Conservation (phyloP, 2,113 vertebrate species). For the Odocoileus hemionus region DNA sequence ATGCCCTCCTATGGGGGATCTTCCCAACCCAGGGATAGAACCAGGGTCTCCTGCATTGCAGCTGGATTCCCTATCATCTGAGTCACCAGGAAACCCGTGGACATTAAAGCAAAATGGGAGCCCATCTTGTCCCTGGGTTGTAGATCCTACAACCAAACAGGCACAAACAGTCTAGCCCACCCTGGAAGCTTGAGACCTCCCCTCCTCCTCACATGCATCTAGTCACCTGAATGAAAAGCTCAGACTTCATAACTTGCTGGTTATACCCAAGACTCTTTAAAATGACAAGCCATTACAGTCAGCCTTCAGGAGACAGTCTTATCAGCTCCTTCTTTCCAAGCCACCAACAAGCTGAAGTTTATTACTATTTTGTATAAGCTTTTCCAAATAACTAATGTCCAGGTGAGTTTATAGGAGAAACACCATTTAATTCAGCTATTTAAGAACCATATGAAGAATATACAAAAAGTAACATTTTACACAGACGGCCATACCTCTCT, state of each 20-base stretch:
- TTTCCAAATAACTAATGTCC: not conserved
- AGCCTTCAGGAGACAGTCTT: not conserved
- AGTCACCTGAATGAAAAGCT: not conserved
- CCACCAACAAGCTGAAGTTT: not conserved
- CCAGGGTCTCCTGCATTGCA: not conserved
- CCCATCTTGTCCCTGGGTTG: conserved; percentile 20
- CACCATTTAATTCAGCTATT: not conserved
- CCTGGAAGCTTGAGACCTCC: not conserved
- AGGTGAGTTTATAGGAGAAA: not conserved
- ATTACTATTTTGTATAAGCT: not conserved
- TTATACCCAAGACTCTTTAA: not conserved
- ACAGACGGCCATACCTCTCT: not conserved
- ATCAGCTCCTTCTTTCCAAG: not conserved
- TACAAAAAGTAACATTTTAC: not conserved
- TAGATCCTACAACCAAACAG: not conserved
- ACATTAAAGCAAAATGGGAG: conserved; percentile 13
- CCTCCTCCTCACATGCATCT: conserved; percentile 6
- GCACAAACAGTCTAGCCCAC: not conserved
- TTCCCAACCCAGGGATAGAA: not conserved
- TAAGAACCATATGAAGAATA: not conserved
- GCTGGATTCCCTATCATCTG: not conserved
- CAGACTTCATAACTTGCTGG: not conserved
- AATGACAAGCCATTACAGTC: not conserved
- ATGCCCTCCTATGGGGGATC: not conserved
- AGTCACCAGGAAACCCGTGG: not conserved